Evolutionary conservation across 2,113 vertebrate genomes (phyloP).

Genomic region (Cyphomyrus discorhynchus): DNA sequence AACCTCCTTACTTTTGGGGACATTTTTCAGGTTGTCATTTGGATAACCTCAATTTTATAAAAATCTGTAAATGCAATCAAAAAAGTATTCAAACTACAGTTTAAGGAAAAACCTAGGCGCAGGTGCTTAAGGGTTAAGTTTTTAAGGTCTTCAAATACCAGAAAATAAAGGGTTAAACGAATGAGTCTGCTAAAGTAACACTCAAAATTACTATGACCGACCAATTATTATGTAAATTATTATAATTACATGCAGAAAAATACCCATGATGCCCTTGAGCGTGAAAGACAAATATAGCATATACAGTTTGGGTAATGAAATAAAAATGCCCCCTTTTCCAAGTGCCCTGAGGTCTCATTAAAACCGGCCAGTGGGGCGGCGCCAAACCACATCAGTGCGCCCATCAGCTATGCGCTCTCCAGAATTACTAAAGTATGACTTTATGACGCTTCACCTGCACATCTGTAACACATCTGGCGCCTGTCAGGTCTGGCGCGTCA

Average conservation of each 20-base stretch:
- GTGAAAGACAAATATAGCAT: not conserved
- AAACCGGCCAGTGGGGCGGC: not conserved
- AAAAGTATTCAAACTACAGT: not conserved
- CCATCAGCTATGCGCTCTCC: not conserved
- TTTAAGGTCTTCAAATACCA: not conserved
- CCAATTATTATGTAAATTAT: not conserved
- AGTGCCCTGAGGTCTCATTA: not conserved
- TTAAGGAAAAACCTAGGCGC: not conserved
- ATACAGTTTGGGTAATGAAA: not conserved
- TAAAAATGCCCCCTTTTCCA: not conserved
- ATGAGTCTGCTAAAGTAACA: not conserved
- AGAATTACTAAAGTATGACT: not conserved
- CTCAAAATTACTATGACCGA: not conserved
- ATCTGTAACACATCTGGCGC: not conserved
- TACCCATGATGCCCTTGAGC: not conserved
- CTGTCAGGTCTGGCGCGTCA: not conserved
- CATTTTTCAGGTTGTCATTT: no score
- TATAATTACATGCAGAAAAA: constrained; percentile 2
- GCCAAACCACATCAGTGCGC: not conserved
- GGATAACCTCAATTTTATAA: no score
- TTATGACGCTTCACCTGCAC: not conserved
- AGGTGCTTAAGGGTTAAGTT: not conserved
- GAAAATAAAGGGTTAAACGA: not conserved
- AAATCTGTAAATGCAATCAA: no score
- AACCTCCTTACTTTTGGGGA: no score